A percentile compares a stretch with the other conserved stretches of the same genome.
These are phyloP conservation scores for Apotomis capreana DNA, from an alignment of 2,888 invertebrate species.

Conservation along the genomic window DNA sequence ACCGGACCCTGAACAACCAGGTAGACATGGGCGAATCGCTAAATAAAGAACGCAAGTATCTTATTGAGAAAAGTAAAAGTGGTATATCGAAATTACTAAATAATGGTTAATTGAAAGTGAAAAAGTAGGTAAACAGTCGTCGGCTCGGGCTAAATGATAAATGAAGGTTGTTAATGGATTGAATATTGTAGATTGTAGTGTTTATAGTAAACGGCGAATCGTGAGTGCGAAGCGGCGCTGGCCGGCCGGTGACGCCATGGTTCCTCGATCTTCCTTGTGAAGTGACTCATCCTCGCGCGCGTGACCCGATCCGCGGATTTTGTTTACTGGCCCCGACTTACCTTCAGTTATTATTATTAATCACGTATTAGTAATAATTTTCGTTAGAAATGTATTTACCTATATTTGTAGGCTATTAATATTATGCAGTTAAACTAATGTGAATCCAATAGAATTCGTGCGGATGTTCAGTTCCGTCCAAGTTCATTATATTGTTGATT, in stretches of 20 bases:
- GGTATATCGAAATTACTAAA: constrained; percentile 52
- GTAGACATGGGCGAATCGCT: constrained; percentile 8
- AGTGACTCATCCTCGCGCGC: constrained; percentile 69
- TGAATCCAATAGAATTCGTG: constrained; percentile 5
- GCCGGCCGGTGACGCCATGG: constrained; percentile 71
- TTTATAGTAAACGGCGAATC: constrained; percentile 54
- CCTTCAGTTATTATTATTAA: constrained; percentile 64
- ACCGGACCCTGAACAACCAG: constrained; percentile 20
- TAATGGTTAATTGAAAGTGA: constrained; percentile 57
- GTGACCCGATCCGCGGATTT: constrained; percentile 75
- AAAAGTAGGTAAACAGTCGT: constrained; percentile 51
- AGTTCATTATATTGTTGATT: neutral
- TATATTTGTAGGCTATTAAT: constrained; percentile 44
- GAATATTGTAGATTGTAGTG: constrained; percentile 43
- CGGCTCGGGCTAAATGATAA: constrained; percentile 48
- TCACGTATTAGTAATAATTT: constrained; percentile 55
- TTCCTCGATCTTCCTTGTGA: constrained; percentile 75
- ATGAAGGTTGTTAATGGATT: constrained; percentile 48
- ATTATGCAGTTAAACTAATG: constrained; percentile 44
- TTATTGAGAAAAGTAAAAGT: constrained; percentile 54
- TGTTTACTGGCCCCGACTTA: constrained; percentile 65
- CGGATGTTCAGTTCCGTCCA: constrained; percentile 11
- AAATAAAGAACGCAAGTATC: constrained; percentile 1
- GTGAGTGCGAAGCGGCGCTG: constrained; percentile 53
- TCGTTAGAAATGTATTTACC: constrained; percentile 50